Evolutionary conservation across 2,888 invertebrate genomes (phyloP).

Genomic region (Drosophila anomalata): DNA sequence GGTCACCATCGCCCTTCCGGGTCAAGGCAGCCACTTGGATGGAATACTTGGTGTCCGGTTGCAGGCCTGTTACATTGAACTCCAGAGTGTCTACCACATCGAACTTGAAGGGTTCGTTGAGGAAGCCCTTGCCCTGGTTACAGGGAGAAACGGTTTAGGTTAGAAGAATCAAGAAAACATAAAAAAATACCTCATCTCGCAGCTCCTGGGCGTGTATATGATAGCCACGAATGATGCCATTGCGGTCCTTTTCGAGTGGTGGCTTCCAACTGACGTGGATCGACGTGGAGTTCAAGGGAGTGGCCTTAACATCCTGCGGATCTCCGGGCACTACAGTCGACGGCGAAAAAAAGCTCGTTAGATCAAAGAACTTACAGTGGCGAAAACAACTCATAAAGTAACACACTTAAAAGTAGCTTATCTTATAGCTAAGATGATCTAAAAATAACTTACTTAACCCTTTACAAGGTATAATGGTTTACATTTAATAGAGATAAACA

Average conservation of each 20-base stretch:
- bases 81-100: slow-evolving; percentile 93
- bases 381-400: slow-evolving; percentile 1
- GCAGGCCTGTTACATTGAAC: slow-evolving; percentile 93
- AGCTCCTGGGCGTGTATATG: slow-evolving; percentile 97
- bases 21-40: slow-evolving; percentile 98
- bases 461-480: slow-evolving; percentile 25
- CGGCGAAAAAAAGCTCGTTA: slow-evolving; percentile 57
- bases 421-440: slow-evolving; percentile 34
- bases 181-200: slow-evolving; percentile 89
- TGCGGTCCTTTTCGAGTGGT: slow-evolving; percentile 94
- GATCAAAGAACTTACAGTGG: slow-evolving; percentile 38
- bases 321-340: slow-evolving; percentile 95
- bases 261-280: slow-evolving; percentile 97
- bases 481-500: slow-evolving; percentile 10
- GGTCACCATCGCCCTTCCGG: slow-evolving; percentile 97
- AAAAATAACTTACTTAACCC: slow-evolving; percentile 60
- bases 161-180: not conserved
- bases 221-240: slow-evolving; percentile 98
- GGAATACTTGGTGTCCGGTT: slow-evolving; percentile 97
- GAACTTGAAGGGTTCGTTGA: slow-evolving; percentile 94
- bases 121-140: slow-evolving; percentile 86
- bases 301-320: slow-evolving; percentile 95
- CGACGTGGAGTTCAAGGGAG: slow-evolving; percentile 96
- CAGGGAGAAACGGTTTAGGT: not conserved
- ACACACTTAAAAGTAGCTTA: slow-evolving; percentile 40